Evolutionary conservation across 2,797 vertebrate species (phyloP).

Genomic region (Danio choprae): DNA sequence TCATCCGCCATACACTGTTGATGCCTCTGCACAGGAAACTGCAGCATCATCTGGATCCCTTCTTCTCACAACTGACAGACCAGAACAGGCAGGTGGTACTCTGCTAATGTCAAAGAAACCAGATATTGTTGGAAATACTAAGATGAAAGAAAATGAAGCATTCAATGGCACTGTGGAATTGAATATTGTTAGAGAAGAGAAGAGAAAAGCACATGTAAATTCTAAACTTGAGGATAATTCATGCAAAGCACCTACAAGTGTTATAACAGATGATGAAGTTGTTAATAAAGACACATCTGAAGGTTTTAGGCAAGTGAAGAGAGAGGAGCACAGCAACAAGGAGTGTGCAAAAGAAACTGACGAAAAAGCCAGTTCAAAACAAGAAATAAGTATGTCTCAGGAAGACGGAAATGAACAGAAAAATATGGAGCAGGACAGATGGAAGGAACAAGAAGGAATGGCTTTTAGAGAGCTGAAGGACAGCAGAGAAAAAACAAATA

Average conservation of each 20-base stretch:
- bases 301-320: neutral
- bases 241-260: neutral
- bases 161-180: neutral
- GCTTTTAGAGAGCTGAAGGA: slow-evolving; percentile 1
- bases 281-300: slow-evolving; percentile 21
- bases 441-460: neutral
- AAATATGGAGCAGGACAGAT: neutral
- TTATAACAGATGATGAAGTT: neutral
- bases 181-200: neutral
- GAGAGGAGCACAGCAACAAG: neutral
- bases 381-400: neutral
- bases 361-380: slow-evolving; percentile 20
- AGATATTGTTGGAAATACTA: slow-evolving; percentile 36
- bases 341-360: neutral
- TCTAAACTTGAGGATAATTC: slow-evolving; percentile 8
- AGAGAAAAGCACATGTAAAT: slow-evolving; percentile 10
- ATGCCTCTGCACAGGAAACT: slow-evolving; percentile 2
- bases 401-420: slow-evolving; percentile 12
- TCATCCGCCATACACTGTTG: neutral
- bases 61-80: slow-evolving; percentile 20
- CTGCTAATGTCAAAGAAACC: slow-evolving; percentile 6
- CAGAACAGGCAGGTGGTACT: neutral
- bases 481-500: slow-evolving; percentile 16
- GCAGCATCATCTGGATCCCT: slow-evolving; percentile 4
- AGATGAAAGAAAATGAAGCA: slow-evolving; percentile 11